Base-by-base conservation (phyloP, 2,113 vertebrate species). In the Rhadina sibilatrix region DNA sequence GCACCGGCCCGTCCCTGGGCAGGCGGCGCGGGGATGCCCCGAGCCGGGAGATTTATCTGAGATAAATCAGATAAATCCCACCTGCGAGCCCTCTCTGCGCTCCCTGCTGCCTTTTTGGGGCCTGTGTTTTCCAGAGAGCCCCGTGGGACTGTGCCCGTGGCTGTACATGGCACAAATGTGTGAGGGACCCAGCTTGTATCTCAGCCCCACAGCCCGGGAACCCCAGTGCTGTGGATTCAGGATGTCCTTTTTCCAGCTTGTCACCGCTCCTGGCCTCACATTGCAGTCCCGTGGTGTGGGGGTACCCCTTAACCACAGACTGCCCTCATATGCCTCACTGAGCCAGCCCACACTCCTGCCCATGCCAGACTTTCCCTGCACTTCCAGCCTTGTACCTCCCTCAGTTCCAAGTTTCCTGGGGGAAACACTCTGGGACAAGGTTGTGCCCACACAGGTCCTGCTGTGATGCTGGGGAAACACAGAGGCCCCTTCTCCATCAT, bases 381-480 rank as follows among this genome's bases (percentile, higher is more conserved):
- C 10, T 74, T 61, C 16, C 56, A 25, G 12, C 35, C 22, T 31
- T 3, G 20, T 4, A 5, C 49, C 33, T 35, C 81, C 47, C 52
- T 77, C 6, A 0, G 17, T 57, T 81, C 22, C 22, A 4, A 2
- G 0, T 57, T 74, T 31, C 24, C 15, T 2, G 30, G 12, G 1
- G 11, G 10, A 5, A 13, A 27, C 2, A 5, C 38, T 18, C 47
- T 38, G 71, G 63, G 44, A 28, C 33, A 38, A n/a, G 37, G 35
- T 57, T 3, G 2, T 27, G 12, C 18, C 28, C 35, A 6, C 22
- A 5, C 23, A 24, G 68, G 27, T 31, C 5, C 30, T 70, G 46
- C 28, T 35, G 70, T 1, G 6, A 28, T 52, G 59, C 28, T 46
- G 66, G 27, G 60, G 42, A 35, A 35, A 47, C 22, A 8, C 0